These are phyloP conservation scores for Phalacrocorax pelagicus DNA, from an alignment of 2,113 vertebrate genomes.

Conservation along the genomic window DNA sequence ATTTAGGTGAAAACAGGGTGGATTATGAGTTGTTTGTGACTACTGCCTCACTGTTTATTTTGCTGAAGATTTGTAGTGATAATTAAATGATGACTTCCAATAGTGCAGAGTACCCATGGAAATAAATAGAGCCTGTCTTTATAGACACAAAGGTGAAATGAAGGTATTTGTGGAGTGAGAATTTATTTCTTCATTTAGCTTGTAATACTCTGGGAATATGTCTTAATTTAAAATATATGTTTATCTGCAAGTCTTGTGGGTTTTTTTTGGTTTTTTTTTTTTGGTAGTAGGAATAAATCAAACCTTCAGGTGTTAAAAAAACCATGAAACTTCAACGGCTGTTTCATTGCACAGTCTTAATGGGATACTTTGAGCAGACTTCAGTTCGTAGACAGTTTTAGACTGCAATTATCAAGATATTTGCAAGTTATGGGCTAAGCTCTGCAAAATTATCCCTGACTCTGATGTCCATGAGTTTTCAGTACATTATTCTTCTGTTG, in stretches of 20 bases:
- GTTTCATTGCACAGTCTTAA: neutral
- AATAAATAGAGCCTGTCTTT: slow-evolving; percentile 21
- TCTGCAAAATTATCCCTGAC: neutral
- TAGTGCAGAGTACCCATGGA: neutral
- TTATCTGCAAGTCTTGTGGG: neutral
- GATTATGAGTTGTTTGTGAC: slow-evolving; percentile 17
- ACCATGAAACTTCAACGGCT: neutral
- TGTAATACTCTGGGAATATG: neutral
- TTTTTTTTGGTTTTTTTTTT: neutral
- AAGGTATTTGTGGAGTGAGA: neutral
- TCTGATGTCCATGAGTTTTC: neutral
- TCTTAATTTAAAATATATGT: slow-evolving; percentile 35
- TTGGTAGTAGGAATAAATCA: neutral
- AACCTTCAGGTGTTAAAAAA: neutral
- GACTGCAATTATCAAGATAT: neutral
- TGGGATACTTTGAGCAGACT: neutral
- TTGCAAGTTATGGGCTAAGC: neutral
- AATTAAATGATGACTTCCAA: slow-evolving; percentile 34
- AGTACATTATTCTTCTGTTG: neutral
- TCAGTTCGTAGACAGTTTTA: neutral
- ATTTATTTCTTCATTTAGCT: neutral
- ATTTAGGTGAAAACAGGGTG: neutral
- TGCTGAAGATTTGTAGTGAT: slow-evolving; percentile 18
- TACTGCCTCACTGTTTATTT: neutral
- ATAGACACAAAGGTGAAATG: neutral